Conservation (phyloP, 2,888 invertebrate genomes). For the Eupithecia subumbrata region DNA sequence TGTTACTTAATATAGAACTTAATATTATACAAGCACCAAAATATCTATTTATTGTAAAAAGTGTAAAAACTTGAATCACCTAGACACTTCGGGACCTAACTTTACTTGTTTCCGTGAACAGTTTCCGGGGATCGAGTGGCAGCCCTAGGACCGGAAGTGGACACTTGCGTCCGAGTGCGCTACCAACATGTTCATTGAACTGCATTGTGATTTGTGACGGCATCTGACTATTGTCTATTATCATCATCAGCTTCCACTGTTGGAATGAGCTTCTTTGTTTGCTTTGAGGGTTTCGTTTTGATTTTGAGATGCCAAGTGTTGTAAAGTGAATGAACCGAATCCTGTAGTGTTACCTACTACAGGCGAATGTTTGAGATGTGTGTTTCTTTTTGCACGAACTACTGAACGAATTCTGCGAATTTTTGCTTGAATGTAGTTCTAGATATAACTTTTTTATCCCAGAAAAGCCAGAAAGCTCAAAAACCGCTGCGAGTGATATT, state of each 20-base stretch:
- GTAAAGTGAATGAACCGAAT: background rate
- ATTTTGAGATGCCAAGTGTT: background rate
- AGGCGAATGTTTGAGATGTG: background rate
- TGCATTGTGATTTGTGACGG: slow-evolving; percentile 30
- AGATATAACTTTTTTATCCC: too few relatives aligned
- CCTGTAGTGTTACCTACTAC: background rate
- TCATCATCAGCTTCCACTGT: background rate
- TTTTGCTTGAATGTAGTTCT: background rate
- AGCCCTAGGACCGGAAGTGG: slow-evolving; percentile 30
- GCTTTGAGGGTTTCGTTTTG: background rate
- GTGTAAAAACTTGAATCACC: background rate
- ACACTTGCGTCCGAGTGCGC: slow-evolving; percentile 21
- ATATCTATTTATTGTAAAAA: too few relatives aligned
- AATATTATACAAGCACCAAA: too few relatives aligned
- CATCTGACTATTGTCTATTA: slow-evolving; percentile 1
- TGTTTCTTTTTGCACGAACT: background rate
- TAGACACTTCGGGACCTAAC: background rate
- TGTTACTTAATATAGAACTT: too few relatives aligned
- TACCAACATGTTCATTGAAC: slow-evolving; percentile 20
- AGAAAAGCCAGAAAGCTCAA: too few relatives aligned
- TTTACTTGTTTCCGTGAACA: background rate
- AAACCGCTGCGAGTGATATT: too few relatives aligned
- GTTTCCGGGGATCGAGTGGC: background rate
- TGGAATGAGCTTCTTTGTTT: background rate
- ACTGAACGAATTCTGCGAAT: background rate